Evolutionary conservation across 1,140 invertebrate species (phyloP).

Genomic region (Oncopodura yosiiana): DNA sequence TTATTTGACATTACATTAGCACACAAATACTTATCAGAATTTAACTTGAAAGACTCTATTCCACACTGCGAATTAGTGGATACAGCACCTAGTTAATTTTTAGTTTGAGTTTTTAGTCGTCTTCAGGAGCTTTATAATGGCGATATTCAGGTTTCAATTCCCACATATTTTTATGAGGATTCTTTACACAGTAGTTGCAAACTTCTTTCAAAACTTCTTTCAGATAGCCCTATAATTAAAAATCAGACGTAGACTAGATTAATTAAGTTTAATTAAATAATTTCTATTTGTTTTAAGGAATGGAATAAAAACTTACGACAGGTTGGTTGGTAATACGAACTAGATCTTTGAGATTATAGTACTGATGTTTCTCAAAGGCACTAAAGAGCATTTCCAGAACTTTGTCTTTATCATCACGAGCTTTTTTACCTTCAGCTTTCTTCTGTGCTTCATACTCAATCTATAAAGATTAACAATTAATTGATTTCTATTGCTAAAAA

Average conservation of each 20-base stretch:
- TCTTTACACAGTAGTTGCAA: slow-evolving; percentile 94
- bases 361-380: slow-evolving; percentile 99
- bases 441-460: slow-evolving; percentile 79
- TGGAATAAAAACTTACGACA: too few species aligned
- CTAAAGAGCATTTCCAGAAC: slow-evolving; percentile 92
- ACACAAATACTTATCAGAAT: too few species aligned
- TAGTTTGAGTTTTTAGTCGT: too few species aligned
- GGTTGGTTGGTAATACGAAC: slow-evolving; percentile 76
- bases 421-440: slow-evolving; percentile 82
- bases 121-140: slow-evolving; percentile 64
- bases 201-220: slow-evolving; percentile 98
- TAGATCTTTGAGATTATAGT: slow-evolving; percentile 96
- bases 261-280: too few species aligned
- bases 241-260: too few species aligned
- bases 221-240: slow-evolving; percentile 63
- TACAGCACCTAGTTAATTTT: too few species aligned
- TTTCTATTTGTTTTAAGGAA: too few species aligned
- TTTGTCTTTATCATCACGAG: slow-evolving; percentile 90
- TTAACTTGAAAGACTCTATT: too few species aligned
- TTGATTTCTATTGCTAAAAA: slow-evolving; percentile 2
- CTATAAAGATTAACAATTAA: slow-evolving; percentile 44
- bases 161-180: slow-evolving; percentile 98
- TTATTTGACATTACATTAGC: too few species aligned
- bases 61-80: too few species aligned
- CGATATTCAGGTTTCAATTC: slow-evolving; percentile 96